Conservation (phyloP, 1,140 invertebrate genomes). For the Anastrepha obliqua region DNA sequence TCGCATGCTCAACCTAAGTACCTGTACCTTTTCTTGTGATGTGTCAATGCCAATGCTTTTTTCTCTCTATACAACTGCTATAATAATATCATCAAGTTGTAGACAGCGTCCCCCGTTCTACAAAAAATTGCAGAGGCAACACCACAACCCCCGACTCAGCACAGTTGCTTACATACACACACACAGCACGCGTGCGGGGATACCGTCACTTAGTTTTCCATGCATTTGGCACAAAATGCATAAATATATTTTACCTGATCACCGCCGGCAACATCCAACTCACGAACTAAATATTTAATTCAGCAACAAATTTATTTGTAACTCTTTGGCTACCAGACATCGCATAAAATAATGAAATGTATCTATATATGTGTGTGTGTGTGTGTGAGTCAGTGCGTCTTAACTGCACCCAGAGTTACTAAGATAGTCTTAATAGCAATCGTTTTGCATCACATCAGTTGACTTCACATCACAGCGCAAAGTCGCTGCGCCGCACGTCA, state of each 20-base stretch:
- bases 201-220: neutral
- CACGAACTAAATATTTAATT: slow-evolving; percentile 43
- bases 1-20: too few species aligned
- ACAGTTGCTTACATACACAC: neutral
- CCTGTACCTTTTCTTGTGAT: neutral
- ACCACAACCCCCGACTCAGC: neutral
- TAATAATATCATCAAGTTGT: slow-evolving; percentile 38
- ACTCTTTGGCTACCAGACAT: neutral
- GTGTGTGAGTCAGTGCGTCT: neutral
- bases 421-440: neutral
- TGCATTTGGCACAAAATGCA: neutral
- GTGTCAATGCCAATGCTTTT: neutral
- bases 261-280: neutral
- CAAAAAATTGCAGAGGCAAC: neutral
- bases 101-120: slow-evolving; percentile 12
- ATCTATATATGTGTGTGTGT: neutral
- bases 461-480: neutral
- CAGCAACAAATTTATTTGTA: slow-evolving; percentile 44
- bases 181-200: neutral
- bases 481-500: slow-evolving; percentile 23
- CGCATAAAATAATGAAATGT: neutral
- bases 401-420: neutral
- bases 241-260: neutral
- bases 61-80: neutral
- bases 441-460: neutral